These are phyloP conservation scores for Zaprionus lineosus DNA, from an alignment of 2,888 invertebrate genomes.

Conservation along the genomic window DNA sequence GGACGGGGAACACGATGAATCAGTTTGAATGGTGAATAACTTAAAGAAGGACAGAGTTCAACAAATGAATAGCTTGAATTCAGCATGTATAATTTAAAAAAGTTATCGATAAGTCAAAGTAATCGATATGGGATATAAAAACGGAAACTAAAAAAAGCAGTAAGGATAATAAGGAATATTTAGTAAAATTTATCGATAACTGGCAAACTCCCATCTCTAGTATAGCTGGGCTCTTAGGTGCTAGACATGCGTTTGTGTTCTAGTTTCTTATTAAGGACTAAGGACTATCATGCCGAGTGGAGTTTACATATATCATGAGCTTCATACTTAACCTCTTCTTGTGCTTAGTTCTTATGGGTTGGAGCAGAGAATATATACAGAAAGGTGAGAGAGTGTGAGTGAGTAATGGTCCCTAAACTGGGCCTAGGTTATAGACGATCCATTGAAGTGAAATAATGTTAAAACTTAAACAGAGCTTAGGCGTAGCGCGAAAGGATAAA, in stretches of 20 bases:
- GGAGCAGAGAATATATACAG: constrained; percentile 13
- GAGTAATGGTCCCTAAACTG: constrained; percentile 4
- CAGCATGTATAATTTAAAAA: too few species aligned
- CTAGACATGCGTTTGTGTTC: constrained; percentile 25
- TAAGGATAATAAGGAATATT: too few species aligned
- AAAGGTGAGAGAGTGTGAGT: not conserved
- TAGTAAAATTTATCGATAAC: too few species aligned
- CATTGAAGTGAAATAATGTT: not conserved
- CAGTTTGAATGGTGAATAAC: not conserved
- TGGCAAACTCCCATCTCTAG: too few species aligned
- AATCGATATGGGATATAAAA: too few species aligned
- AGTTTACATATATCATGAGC: constrained; percentile 5
- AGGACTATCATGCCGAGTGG: constrained; percentile 33
- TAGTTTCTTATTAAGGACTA: constrained; percentile 28
- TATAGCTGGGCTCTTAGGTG: too few species aligned
- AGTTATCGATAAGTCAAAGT: too few species aligned
- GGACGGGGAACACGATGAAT: too few species aligned
- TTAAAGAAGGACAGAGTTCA: not conserved
- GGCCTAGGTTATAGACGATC: too few species aligned
- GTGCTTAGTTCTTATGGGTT: constrained; percentile 15
- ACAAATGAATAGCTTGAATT: too few species aligned
- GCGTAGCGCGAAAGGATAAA: constrained; percentile 31
- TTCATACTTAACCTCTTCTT: constrained; percentile 47
- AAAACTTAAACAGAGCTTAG: constrained; percentile 23
- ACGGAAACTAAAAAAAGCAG: too few species aligned